Conservation (phyloP, 2,113 vertebrate species). For the Podilymbus podiceps region DNA sequence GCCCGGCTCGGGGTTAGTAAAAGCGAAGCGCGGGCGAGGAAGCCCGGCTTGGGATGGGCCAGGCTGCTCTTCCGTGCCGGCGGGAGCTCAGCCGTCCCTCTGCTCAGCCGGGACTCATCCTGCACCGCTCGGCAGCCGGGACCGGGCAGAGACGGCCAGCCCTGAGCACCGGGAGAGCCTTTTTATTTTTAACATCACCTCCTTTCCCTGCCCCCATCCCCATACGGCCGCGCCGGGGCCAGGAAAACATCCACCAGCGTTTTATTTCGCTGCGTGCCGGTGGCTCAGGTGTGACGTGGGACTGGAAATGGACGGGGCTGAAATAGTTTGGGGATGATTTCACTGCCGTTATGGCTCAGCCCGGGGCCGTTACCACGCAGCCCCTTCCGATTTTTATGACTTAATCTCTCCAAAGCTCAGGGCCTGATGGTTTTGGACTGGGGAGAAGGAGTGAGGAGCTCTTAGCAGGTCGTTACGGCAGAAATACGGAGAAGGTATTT, state of each 20-base stretch:
- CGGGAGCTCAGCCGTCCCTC: rapidly evolving
- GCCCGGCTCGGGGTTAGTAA: background rate
- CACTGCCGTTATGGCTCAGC: conserved; percentile 54
- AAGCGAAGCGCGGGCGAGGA: background rate
- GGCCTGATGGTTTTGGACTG: conserved; percentile 45
- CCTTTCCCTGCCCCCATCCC: background rate
- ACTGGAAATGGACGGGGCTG: conserved; percentile 42
- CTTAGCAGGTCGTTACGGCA: conserved; percentile 64
- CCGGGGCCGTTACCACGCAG: conserved; percentile 38
- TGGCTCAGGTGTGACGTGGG: conserved; percentile 57
- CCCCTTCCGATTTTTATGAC: conserved; percentile 67
- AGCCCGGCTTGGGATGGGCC: background rate
- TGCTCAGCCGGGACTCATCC: background rate
- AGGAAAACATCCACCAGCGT: conserved; percentile 17
- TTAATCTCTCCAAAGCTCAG: conserved; percentile 60
- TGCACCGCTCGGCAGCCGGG: rapidly evolving
- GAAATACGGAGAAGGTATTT: conserved; percentile 42
- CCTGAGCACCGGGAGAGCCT: background rate
- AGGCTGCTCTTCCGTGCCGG: rapidly evolving
- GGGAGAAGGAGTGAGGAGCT: conserved; percentile 23
- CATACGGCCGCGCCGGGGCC: background rate
- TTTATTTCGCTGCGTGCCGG: background rate
- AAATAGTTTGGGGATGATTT: conserved; percentile 67
- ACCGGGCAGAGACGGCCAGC: too few species aligned
- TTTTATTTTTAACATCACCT: background rate